Conservation (phyloP, 2,888 invertebrate species). For the Eugnorisma glareosa region DNA sequence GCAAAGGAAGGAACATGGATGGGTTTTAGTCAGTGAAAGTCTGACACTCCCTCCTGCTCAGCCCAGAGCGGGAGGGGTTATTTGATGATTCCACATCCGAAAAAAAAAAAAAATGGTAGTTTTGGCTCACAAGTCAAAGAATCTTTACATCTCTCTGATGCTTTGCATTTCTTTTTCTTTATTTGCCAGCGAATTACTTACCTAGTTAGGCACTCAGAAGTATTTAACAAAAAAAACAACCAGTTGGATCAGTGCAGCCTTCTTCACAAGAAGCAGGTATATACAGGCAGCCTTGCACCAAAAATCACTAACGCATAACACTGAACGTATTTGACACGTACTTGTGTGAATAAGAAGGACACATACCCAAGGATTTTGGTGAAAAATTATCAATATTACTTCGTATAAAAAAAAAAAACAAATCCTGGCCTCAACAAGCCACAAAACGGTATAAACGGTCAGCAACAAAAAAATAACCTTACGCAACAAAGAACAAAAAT, state of each 20-base stretch:
- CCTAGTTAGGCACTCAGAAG: neutral
- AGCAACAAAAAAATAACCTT: neutral
- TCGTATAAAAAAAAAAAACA: neutral
- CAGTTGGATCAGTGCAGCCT: neutral
- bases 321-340: neutral
- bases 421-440: neutral
- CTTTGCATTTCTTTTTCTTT: too few relatives aligned
- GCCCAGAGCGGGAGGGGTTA: too few relatives aligned
- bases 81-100: too few relatives aligned
- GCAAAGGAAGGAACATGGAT: too few relatives aligned
- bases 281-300: too few relatives aligned
- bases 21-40: too few relatives aligned
- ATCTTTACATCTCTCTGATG: too few relatives aligned
- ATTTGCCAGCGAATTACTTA: too few relatives aligned
- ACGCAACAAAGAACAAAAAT: constrained; percentile 31
- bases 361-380: neutral
- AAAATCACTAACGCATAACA: neutral
- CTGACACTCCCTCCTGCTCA: too few relatives aligned
- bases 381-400: neutral
- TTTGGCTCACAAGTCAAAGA: too few relatives aligned
- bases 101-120: too few relatives aligned
- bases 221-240: neutral
- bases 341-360: neutral
- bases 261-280: neutral
- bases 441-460: neutral